These are phyloP conservation scores for Pangasianodon gigas DNA, from an alignment of 2,113 vertebrate species.

Conservation along the genomic window DNA sequence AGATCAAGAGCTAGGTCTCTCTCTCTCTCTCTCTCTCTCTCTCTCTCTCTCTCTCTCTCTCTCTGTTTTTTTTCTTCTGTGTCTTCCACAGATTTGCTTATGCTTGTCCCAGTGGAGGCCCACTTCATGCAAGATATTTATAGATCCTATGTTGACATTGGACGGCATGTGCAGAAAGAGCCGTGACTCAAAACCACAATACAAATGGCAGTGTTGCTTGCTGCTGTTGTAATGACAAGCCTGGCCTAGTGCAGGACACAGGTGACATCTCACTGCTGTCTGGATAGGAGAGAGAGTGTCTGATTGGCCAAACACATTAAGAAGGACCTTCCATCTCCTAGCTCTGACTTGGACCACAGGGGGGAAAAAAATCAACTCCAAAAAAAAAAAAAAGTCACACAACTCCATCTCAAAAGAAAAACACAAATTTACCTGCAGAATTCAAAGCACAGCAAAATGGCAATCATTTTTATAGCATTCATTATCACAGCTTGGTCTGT, in stretches of 20 bases:
- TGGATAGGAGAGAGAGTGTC: slow-evolving; percentile 31
- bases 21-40: slow-evolving; percentile 29
- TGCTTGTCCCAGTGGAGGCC: slow-evolving; percentile 64
- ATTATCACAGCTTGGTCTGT: not conserved
- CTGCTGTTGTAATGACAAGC: slow-evolving; percentile 63
- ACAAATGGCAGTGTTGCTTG: slow-evolving; percentile 66
- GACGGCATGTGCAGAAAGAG: slow-evolving; percentile 71
- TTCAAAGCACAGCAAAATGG: not conserved
- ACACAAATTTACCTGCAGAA: not conserved
- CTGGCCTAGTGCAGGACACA: slow-evolving; percentile 58
- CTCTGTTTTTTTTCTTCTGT: slow-evolving; percentile 49
- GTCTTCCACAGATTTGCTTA: slow-evolving; percentile 57
- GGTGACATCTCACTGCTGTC: slow-evolving; percentile 65
- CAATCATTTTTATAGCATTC: not conserved
- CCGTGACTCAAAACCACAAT: slow-evolving; percentile 69
- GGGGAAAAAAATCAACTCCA: not conserved
- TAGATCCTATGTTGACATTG: slow-evolving; percentile 73
- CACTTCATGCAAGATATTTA: slow-evolving; percentile 68
- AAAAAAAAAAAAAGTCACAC: no score
- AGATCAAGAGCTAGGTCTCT: slow-evolving; percentile 40
- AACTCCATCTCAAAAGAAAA: not conserved
- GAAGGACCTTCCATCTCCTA: slow-evolving; percentile 10
- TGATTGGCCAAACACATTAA: slow-evolving; percentile 43
- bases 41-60: slow-evolving; percentile 38
- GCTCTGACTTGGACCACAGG: no score